phyloP scores from a whole-genome alignment of 2,888 invertebrate genomes.

The Phoronis australis region DNA sequence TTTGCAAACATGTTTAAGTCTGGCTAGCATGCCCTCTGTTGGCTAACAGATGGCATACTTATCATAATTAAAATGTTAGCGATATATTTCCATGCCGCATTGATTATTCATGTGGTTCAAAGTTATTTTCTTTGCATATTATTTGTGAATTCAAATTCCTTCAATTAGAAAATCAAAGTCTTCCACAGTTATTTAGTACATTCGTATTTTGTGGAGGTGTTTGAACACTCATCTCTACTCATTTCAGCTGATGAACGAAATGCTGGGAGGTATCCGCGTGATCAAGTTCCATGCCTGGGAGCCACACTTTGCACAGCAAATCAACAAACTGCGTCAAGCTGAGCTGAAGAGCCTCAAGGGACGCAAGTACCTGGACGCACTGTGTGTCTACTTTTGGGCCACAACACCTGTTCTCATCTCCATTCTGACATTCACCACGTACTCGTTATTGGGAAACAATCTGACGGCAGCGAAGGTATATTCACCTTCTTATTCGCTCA shows the following conservation, averaged over 20 bases:
- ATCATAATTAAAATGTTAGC: no score
- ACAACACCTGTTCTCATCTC: slow-evolving; percentile 79
- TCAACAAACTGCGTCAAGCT: slow-evolving; percentile 56
- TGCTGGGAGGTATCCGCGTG: slow-evolving; percentile 78
- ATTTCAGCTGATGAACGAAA: slow-evolving; percentile 69
- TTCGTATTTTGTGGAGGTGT: neutral
- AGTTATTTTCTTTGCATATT: neutral
- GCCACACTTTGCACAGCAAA: slow-evolving; percentile 68
- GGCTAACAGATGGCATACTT: no score
- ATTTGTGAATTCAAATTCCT: neutral
- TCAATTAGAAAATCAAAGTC: neutral
- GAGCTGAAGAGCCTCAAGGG: slow-evolving; percentile 76
- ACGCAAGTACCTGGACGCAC: slow-evolving; percentile 91
- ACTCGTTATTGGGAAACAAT: slow-evolving; percentile 61
- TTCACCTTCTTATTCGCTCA: neutral
- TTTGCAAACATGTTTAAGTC: no score
- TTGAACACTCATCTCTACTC: slow-evolving; percentile 1
- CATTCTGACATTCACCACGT: slow-evolving; percentile 55
- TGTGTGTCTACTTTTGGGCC: slow-evolving; percentile 98
- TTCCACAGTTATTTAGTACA: neutral
- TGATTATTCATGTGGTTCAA: no score
- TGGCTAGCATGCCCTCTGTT: no score
- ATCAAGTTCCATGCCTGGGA: slow-evolving; percentile 95
- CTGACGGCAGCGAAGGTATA: slow-evolving; percentile 78
- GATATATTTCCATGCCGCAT: no score